These are phyloP conservation scores for Thunnus maccoyii DNA, from an alignment of 2,113 vertebrate species.

Conservation along the genomic window DNA sequence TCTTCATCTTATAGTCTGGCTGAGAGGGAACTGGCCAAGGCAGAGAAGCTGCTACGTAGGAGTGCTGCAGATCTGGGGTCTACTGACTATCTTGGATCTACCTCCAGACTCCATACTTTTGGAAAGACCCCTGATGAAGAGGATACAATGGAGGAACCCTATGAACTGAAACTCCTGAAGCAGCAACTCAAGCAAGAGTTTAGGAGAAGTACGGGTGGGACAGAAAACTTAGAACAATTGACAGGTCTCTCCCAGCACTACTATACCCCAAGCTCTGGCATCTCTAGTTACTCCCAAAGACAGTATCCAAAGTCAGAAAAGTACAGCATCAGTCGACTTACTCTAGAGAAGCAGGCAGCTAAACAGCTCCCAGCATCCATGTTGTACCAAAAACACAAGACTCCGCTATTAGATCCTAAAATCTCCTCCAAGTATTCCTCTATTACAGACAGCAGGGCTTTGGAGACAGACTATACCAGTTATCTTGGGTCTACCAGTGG, in stretches of 20 bases:
- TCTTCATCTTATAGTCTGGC: conserved; percentile 93
- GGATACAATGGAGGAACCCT: conserved; percentile 98
- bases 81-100: conserved; percentile 94
- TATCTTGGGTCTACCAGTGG: conserved; percentile 91
- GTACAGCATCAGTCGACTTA: conserved; percentile 97
- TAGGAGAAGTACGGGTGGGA: conserved; percentile 92
- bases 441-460: conserved; percentile 91
- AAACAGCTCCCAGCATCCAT: conserved; percentile 96
- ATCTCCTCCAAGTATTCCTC: conserved; percentile 94
- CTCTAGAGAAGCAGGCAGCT: conserved; percentile 97
- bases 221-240: conserved; percentile 94
- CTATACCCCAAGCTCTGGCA: conserved; percentile 87
- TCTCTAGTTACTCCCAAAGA: conserved; percentile 88
- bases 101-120: conserved; percentile 92
- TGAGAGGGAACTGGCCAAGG: conserved; percentile 95
- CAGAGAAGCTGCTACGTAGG: conserved; percentile 91
- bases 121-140: conserved; percentile 97
- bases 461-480: conserved; percentile 93
- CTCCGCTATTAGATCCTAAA: conserved; percentile 92
- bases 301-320: conserved; percentile 96
- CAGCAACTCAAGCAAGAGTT: conserved; percentile 99
- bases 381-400: conserved; percentile 97
- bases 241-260: conserved; percentile 94
- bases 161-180: conserved; percentile 96
- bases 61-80: conserved; percentile 89